phyloP scores from a whole-genome alignment of 2,113 vertebrate genomes.

The Pogona vitticeps region DNA sequence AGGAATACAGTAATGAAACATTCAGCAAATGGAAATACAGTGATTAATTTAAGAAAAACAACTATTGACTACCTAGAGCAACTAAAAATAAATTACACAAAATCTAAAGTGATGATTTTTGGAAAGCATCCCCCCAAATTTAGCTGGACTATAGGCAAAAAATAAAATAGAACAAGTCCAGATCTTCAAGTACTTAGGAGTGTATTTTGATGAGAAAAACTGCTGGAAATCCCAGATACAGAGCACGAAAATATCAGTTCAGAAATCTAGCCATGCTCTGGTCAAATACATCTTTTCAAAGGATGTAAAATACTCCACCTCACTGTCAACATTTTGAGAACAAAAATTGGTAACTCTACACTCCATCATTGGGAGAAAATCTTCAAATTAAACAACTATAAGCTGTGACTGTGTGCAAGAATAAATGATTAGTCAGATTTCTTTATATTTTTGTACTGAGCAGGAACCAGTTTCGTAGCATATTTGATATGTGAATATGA shows the following conservation, averaged over 20 bases:
- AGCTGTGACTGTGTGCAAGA: not conserved
- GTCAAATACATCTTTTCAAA: too few relatives aligned
- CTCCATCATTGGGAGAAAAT: not conserved
- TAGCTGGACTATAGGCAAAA: not conserved
- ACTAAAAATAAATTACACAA: not conserved
- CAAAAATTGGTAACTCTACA: not conserved
- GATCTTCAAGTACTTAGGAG: not conserved
- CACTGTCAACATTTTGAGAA: not conserved
- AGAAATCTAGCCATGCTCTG: too few relatives aligned
- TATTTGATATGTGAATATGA: conserved; percentile 35
- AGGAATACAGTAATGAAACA: not conserved
- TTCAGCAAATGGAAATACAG: not conserved
- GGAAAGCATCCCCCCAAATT: not conserved
- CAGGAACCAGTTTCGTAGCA: conserved; percentile 48
- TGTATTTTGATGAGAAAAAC: not conserved
- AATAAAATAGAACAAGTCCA: not conserved
- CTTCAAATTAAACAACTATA: not conserved
- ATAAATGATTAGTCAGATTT: conserved; percentile 31
- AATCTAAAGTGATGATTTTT: not conserved
- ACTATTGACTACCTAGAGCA: not conserved
- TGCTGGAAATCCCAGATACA: not conserved
- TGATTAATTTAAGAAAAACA: not conserved
- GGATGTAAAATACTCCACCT: too few relatives aligned
- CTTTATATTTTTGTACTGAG: conserved; percentile 23
- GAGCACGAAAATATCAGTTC: too few relatives aligned